Base-by-base conservation (phyloP, 35 echinoderm and acorn worm species). In the Eucidaris tribuloides region DNA sequence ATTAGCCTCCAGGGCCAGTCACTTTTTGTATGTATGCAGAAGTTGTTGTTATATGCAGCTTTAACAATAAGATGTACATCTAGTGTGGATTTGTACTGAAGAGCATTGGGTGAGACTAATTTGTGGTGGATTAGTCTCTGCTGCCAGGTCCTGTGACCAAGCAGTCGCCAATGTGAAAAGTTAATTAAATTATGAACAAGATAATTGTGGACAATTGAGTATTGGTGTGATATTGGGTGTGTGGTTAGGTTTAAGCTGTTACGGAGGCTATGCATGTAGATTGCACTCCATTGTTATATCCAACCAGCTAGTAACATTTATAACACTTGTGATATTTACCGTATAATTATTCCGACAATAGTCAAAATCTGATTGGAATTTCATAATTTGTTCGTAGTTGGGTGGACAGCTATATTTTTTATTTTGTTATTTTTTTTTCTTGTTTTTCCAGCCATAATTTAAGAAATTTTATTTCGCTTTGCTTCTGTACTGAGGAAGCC, bases 141-240 rank as follows among this genome's bases (percentile, higher is more conserved):
- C 30, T 32, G 18, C 7, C 22, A 64, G 25, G 61, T 64, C 61
- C 37, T 33, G 25, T 13, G n/a, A 64, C 15, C 3, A 64, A 34
- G 37, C 28, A 64, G 22, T 27, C 30, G 37, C 30, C 19, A 2
- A 32, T 33, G 30, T 17, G 29, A 64, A 19, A 32, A 33, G 30
- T 64, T 34, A 32, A 7, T 34, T 9, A 60, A 32, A 14, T 28
- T 4, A 64, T 17, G 30, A 34, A 34, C 30, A 34, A 64, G 37
- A 14, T 64, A 5, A 54, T 24, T 59, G 56, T 59, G 56, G 30
- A 59, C 56, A 32, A 27, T 64, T 64, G 30, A 44, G 41, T 41
- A 74, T 74, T 9, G 37, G 68, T 74, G 68, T 74, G 68, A 40
- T 74, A 74, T 38, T 44, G 68, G 68, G 68, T 74, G 68, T 74